Percentiles rank a stretch among this genome's conserved stretches.
Evolutionary conservation across 2,113 vertebrate genomes (phyloP).

Genomic region (Brienomyrus brachyistius): DNA sequence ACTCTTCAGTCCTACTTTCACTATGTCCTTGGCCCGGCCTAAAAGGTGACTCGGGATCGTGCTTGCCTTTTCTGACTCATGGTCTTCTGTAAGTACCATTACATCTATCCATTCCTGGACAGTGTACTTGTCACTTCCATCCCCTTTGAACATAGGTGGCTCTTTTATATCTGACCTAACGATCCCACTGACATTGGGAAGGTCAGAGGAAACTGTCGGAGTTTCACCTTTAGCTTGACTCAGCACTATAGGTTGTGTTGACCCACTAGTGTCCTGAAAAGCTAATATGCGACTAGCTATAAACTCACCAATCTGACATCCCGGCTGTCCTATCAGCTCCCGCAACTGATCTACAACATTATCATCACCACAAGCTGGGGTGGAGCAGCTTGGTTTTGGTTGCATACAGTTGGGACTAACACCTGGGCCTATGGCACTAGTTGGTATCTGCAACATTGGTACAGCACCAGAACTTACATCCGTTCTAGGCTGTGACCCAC

Average conservation of each 20-base stretch:
- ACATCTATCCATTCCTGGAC: neutral
- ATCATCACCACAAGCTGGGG: neutral
- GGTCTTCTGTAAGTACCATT: neutral
- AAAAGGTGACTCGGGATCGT: neutral
- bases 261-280: neutral
- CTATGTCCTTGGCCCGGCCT: neutral
- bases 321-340: neutral
- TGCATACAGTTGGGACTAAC: neutral
- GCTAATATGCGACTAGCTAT: neutral
- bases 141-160: neutral
- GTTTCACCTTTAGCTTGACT: neutral
- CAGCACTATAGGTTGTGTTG: neutral
- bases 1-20: neutral
- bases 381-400: neutral
- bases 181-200: neutral
- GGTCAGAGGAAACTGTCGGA: neutral
- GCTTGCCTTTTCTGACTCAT: neutral
- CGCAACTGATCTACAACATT: neutral
- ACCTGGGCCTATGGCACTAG: neutral
- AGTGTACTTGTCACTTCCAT: neutral
- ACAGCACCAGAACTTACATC: neutral
- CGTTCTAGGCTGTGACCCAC: neutral
- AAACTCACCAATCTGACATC: neutral
- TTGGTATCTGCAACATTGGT: neutral
- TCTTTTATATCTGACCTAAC: neutral